Percentiles rank a stretch among this genome's conserved stretches.
phyloP scores from a whole-genome alignment of 2,113 vertebrate genomes.

The Blennius ocellaris region DNA sequence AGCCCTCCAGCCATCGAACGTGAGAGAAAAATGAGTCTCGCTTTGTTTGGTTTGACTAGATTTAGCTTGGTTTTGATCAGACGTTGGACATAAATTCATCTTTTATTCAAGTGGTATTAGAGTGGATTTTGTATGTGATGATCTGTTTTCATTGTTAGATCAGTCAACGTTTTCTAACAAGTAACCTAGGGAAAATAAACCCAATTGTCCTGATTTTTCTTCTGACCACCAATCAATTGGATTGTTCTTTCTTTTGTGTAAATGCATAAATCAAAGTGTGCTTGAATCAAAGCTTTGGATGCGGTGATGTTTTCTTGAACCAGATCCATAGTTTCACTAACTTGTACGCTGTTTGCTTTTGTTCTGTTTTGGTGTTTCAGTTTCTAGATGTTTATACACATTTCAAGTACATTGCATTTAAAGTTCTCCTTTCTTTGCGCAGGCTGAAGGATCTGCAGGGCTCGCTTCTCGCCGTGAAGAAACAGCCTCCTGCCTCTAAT shows the following conservation, averaged over 20 bases:
- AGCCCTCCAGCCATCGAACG: slow-evolving; percentile 59
- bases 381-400: background rate
- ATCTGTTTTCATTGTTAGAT: slow-evolving; percentile 44
- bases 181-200: slow-evolving; percentile 17
- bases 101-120: background rate
- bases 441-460: slow-evolving; percentile 87
- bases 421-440: slow-evolving; percentile 16
- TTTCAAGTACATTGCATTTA: background rate
- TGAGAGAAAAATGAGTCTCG: slow-evolving; percentile 69
- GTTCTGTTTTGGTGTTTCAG: slow-evolving; percentile 1
- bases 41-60: slow-evolving; percentile 58
- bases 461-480: slow-evolving; percentile 71
- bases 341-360: slow-evolving; percentile 14
- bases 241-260: too few species aligned
- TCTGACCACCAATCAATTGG: background rate
- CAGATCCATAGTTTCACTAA: background rate
- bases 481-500: slow-evolving; percentile 62
- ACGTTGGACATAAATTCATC: slow-evolving; percentile 21
- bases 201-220: slow-evolving; percentile 10
- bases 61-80: slow-evolving; percentile 42
- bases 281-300: slow-evolving; percentile 8
- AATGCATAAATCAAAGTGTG: background rate
- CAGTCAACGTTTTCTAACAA: slow-evolving; percentile 24
- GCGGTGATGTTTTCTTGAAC: slow-evolving; percentile 9
- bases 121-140: slow-evolving; percentile 46